phyloP scores from a whole-genome alignment of 1,140 invertebrate genomes.

The Macrobrachium rosenbergii region DNA sequence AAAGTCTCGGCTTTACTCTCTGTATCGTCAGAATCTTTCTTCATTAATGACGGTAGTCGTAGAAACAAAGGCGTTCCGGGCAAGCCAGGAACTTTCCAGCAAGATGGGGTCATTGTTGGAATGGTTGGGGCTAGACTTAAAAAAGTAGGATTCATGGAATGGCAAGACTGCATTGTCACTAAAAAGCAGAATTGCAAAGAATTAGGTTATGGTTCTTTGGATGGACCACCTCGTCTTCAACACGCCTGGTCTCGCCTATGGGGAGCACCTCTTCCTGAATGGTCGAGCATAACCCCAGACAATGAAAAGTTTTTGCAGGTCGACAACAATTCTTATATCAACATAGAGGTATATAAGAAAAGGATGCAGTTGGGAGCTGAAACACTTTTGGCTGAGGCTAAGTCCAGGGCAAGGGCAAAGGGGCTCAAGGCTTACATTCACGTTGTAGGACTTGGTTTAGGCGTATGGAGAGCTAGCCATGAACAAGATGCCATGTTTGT shows the following conservation, averaged over 20 bases:
- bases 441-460: constrained; percentile 72
- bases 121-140: constrained; percentile 73
- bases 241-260: constrained; percentile 71
- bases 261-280: constrained; percentile 69
- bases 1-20: constrained; percentile 76
- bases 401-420: constrained; percentile 70
- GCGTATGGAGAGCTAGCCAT: constrained; percentile 68
- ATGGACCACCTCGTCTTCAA: constrained; percentile 65
- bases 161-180: constrained; percentile 74
- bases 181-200: constrained; percentile 72
- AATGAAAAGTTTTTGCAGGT: constrained; percentile 65
- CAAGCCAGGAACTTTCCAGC: constrained; percentile 69
- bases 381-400: constrained; percentile 71
- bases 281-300: constrained; percentile 67
- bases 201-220: constrained; percentile 70
- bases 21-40: constrained; percentile 76
- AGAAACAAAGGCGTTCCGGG: constrained; percentile 74
- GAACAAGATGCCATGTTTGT: constrained; percentile 71
- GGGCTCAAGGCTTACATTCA: constrained; percentile 72
- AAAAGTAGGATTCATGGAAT: constrained; percentile 74
- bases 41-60: constrained; percentile 77
- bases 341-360: constrained; percentile 71
- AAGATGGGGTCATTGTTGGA: constrained; percentile 70
- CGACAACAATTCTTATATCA: constrained; percentile 69
- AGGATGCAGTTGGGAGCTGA: constrained; percentile 71